Evolutionary conservation across 2,797 vertebrate genomes (phyloP).

Genomic region (Lateolabrax maculatus): DNA sequence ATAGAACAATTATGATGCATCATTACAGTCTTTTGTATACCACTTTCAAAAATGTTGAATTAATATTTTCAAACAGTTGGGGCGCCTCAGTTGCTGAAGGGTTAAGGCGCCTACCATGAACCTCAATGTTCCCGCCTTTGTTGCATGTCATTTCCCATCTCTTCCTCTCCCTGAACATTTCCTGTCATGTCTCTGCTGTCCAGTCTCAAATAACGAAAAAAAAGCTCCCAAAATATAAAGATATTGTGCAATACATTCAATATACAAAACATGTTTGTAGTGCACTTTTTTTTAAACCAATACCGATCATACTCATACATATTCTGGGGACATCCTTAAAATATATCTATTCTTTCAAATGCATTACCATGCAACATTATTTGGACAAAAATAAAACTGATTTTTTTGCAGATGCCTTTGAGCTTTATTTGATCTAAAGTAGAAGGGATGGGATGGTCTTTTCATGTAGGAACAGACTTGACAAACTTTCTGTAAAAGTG

Average conservation of each 20-base stretch:
- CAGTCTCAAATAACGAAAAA: background rate
- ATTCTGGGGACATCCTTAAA: no score
- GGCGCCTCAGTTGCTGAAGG: background rate
- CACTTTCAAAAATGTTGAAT: background rate
- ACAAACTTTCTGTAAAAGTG: background rate
- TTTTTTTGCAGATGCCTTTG: background rate
- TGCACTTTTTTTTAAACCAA: background rate
- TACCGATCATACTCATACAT: background rate
- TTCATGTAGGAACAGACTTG: background rate
- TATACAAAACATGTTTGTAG: background rate
- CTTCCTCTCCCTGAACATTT: background rate
- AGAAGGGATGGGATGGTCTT: background rate
- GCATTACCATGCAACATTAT: background rate
- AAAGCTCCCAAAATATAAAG: background rate
- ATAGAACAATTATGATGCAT: background rate
- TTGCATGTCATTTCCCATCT: background rate
- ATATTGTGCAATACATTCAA: no score
- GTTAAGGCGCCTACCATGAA: background rate
- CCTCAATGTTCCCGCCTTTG: background rate
- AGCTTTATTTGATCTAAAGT: background rate
- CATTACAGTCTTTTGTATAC: background rate
- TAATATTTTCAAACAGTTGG: no score
- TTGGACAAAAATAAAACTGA: background rate
- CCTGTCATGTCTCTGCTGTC: background rate
- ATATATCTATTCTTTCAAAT: background rate